These are phyloP conservation scores for Acleris cristana DNA, from an alignment of 2,888 invertebrate species.

Conservation along the genomic window DNA sequence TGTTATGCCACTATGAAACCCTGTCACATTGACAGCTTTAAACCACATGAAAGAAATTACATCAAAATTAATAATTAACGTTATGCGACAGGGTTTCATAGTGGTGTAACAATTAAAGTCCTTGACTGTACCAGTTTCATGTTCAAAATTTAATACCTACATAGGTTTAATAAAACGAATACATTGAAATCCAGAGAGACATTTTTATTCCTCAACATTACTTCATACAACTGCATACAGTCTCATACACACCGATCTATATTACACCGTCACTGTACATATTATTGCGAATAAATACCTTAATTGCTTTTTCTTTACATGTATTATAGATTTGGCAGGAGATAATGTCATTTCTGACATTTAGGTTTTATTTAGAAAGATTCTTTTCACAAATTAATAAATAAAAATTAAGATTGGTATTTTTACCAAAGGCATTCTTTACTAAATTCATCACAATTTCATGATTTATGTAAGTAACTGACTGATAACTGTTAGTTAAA, in stretches of 20 bases:
- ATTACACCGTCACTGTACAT: conserved; percentile 71
- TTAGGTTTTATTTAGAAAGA: conserved; percentile 11
- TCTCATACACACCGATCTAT: conserved; percentile 68
- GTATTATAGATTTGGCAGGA: conserved; percentile 52
- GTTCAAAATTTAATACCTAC: not conserved
- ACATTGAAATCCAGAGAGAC: conserved; percentile 70
- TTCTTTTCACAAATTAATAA: not conserved
- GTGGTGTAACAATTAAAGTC: too few relatives aligned
- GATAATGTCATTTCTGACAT: conserved; percentile 28
- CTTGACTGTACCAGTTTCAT: too few relatives aligned
- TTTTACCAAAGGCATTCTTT: conserved; percentile 5
- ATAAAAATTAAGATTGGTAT: not conserved
- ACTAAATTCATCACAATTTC: not conserved
- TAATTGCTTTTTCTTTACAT: conserved; percentile 59
- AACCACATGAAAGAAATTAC: too few relatives aligned
- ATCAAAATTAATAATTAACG: too few relatives aligned
- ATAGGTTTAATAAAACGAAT: conserved; percentile 53
- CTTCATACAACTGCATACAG: conserved; percentile 65
- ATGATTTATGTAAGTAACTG: too few relatives aligned
- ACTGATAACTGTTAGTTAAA: too few relatives aligned
- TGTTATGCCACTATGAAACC: too few relatives aligned
- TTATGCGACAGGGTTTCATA: too few relatives aligned
- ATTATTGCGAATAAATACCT: conserved; percentile 77
- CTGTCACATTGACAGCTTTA: too few relatives aligned
- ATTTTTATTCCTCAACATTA: conserved; percentile 73